These are phyloP conservation scores for Miltochrista miniata DNA, from an alignment of 2,888 invertebrate genomes.

Conservation along the genomic window DNA sequence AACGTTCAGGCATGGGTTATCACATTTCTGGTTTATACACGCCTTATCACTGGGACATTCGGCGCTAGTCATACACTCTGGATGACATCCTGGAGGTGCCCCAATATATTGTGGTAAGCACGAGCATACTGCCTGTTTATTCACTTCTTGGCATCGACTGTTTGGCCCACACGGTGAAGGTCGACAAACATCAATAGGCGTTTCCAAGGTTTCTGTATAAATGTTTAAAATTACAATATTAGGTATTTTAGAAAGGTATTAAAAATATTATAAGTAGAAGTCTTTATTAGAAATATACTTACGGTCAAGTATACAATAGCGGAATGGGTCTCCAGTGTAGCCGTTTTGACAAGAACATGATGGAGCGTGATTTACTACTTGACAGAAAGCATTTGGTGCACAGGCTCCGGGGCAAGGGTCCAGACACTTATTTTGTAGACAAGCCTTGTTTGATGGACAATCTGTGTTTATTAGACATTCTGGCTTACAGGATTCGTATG, in stretches of 20 bases:
- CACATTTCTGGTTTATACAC: conserved; percentile 90
- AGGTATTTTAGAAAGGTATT: too few species aligned
- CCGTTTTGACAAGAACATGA: conserved; percentile 87
- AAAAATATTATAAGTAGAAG: too few species aligned
- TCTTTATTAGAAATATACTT: conserved; percentile 52
- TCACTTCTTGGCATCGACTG: conserved; percentile 88
- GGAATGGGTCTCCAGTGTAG: conserved; percentile 90
- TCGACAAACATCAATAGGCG: conserved; percentile 82
- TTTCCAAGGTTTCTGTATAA: conserved; percentile 49
- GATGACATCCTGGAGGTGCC: conserved; percentile 89
- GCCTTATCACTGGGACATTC: conserved; percentile 90
- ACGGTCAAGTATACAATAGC: conserved; percentile 84
- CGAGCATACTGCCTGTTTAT: conserved; percentile 89
- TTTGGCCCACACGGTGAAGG: conserved; percentile 91
- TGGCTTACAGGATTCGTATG: conserved; percentile 89
- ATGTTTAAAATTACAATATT: not conserved
- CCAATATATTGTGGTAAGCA: conserved; percentile 89
- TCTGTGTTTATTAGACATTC: conserved; percentile 89
- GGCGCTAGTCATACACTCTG: conserved; percentile 89
- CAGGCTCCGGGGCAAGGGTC: conserved; percentile 92
- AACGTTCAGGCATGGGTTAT: conserved; percentile 88
- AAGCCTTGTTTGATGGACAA: conserved; percentile 87
- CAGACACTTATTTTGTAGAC: conserved; percentile 87
- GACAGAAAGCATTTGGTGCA: conserved; percentile 89
- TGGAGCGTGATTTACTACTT: conserved; percentile 88